These are phyloP conservation scores for Florisuga fusca DNA, from an alignment of 2,797 vertebrate species.

Conservation along the genomic window DNA sequence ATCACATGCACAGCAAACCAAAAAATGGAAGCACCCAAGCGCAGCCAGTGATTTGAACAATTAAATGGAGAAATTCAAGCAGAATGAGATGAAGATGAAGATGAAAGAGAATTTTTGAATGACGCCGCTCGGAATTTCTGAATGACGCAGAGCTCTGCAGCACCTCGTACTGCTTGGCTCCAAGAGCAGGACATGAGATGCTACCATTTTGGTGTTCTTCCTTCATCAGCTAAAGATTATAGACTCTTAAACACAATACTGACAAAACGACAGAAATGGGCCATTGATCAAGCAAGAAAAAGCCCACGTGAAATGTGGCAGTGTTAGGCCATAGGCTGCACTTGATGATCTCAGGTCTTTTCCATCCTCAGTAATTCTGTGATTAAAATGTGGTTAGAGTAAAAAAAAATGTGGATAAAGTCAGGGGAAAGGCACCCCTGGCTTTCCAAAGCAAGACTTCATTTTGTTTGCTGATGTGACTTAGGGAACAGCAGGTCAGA, in stretches of 20 bases:
- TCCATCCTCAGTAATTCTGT: no score
- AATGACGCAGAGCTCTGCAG: background rate
- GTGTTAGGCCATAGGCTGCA: no score
- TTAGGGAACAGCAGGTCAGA: background rate
- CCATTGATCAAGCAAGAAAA: background rate
- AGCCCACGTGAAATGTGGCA: background rate
- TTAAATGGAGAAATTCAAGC: slow-evolving; percentile 37
- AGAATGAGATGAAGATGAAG: slow-evolving; percentile 35
- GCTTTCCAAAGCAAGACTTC: background rate
- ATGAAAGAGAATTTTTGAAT: background rate
- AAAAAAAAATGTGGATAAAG: no score
- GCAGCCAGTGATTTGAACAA: background rate
- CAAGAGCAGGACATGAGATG: background rate
- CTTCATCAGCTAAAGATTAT: background rate
- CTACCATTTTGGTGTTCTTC: background rate
- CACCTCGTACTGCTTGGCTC: background rate
- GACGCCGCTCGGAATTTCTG: background rate
- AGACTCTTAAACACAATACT: background rate
- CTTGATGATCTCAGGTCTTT: no score
- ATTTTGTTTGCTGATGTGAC: rapidly evolving
- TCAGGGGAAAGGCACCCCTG: background rate
- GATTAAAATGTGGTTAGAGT: no score
- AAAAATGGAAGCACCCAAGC: background rate
- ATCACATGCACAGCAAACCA: background rate
- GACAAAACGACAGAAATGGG: background rate